These are phyloP conservation scores for Leptinotarsa tumamoca DNA, from an alignment of 2,888 invertebrate genomes.

Conservation along the genomic window DNA sequence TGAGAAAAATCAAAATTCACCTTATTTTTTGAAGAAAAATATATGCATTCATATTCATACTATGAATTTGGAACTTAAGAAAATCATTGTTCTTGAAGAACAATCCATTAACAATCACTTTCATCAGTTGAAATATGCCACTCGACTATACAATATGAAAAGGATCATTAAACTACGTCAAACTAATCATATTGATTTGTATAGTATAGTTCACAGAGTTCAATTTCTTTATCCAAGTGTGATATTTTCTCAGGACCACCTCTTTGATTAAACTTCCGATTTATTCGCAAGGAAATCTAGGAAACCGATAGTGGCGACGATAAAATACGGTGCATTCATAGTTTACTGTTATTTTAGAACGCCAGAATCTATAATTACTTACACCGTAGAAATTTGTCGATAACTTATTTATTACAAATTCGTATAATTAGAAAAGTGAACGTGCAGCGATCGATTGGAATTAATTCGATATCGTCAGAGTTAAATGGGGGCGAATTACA, in stretches of 20 bases:
- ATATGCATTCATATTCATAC: too few relatives aligned
- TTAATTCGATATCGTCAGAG: background rate
- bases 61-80: too few relatives aligned
- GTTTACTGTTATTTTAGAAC: slow-evolving; percentile 30
- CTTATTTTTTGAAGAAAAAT: too few relatives aligned
- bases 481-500: too few relatives aligned
- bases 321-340: slow-evolving; percentile 31
- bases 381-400: slow-evolving; percentile 22
- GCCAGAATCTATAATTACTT: slow-evolving; percentile 31
- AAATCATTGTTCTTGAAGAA: too few relatives aligned
- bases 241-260: slow-evolving; percentile 31
- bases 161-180: too few relatives aligned
- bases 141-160: too few relatives aligned
- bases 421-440: slow-evolving; percentile 12
- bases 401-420: slow-evolving; percentile 2
- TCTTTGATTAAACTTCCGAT: slow-evolving; percentile 13
- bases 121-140: too few relatives aligned
- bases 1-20: too few relatives aligned
- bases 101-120: too few relatives aligned
- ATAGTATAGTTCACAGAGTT: too few relatives aligned
- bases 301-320: slow-evolving; percentile 31
- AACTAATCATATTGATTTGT: too few relatives aligned
- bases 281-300: slow-evolving; percentile 25
- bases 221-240: background rate
- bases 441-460: background rate